Base-by-base conservation (phyloP, 2,888 invertebrate species). In the Philereme transversata region DNA sequence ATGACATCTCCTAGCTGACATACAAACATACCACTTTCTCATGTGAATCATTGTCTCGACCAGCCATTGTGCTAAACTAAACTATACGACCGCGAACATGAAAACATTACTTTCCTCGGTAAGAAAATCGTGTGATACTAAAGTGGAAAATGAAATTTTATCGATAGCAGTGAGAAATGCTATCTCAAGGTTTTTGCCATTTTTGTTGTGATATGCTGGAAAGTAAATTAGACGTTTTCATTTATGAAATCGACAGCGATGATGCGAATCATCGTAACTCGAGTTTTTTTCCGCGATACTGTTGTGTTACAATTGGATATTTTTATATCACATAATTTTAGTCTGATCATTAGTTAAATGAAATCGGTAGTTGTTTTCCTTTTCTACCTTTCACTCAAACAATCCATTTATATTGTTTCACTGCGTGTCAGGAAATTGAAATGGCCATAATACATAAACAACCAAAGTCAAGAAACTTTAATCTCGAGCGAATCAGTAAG, bases 1-100 rank as follows among this genome's bases (percentile, higher is more conserved):
- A 55, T 63, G 69, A 69, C 60, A 63, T 61, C 45, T 61, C 44
- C 57, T 57, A 67, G 66, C 67, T 75, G 75, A 75, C 75, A 74
- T 60, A 80, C 74, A 77, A 75, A 75, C 75, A 70, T 68, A 67
- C 69, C 79, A 84, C 87, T 87, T 86, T 86, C 87, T 74, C 86
- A 76, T 84, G 86, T 76, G 83, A 85, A 75, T 70, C 62, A 80
- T 79, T 83, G 80, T 82, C 72, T 72, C 64, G 47, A 59, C 50
- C 57, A 57, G 22, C 64, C 68, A 74, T 78, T 77, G 77, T 74
- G 74, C 70, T 60, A 22, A 22, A 22, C 22, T 22, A 22, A 22
- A 22, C 22, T 22, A 62, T 8, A 67, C 40, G 57, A 65, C 66
- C 63, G 66, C 60, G 73, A 69, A 73, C 73, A 74, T 77, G 75